Evolutionary conservation across 2,113 vertebrate species (phyloP), one percentile per base, ranked within the genome.

Genomic region (Phaethon lepturus): DNA sequence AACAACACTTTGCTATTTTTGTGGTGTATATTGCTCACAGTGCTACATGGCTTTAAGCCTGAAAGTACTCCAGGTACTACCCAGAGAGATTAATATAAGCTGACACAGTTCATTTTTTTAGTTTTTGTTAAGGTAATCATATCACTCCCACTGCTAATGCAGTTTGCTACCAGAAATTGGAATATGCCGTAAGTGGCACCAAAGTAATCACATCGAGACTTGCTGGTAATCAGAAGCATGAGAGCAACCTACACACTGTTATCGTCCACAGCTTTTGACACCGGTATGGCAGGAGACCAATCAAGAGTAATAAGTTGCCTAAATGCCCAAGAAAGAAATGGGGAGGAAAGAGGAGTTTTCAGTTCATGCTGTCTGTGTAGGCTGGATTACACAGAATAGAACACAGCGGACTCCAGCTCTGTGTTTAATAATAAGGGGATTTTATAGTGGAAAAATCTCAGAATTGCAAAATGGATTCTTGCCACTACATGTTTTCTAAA

Each of bases 121-220:
- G 15, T 62, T 94, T 93, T 95, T 76, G 25, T 91, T 88, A 86
- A 83, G 47, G 67, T 82, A 88, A 83, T 96, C 33, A 12, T 90
- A 92, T 86, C 71, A 90, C 80, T 93, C 74, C 77, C 63, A 86
- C 55, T 75, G 62, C 50, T 96, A 88, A 94, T 96, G 77, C 58
- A 87, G 85, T 95, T 86, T 95, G 45, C 63, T 79, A 17, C 0
- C 4, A 86, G 80, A 92, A 88, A 83, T 47, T 73, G 59, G 49
- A 92, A 78, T 89, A 60, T 75, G 35, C 38, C 5, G 0, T 90
- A 76, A 91, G 45, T 66, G 35, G 42, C 53, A 50, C 0, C 3
- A 80, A 95, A 94, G n/a, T 91, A 95, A 87, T 87, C 35, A 26
- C 31, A 38, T 14, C 45, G 59, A 90, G 44, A 62, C 59, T 81